phyloP scores from a whole-genome alignment of 1,140 invertebrate genomes.

The Aphis craccivora region DNA sequence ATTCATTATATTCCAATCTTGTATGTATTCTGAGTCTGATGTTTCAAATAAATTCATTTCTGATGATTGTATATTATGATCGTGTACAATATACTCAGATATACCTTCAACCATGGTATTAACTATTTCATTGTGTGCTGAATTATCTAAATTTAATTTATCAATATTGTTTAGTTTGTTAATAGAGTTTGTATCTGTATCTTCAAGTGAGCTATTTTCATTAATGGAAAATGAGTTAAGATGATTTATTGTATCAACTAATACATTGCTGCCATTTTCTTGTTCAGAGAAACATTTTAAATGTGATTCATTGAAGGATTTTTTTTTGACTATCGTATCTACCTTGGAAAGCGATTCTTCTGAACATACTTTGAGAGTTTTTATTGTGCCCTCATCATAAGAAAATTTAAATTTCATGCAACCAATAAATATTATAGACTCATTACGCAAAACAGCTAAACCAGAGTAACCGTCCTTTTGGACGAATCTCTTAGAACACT shows the following conservation, averaged over 20 bases:
- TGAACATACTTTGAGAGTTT: not conserved
- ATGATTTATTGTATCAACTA: not conserved
- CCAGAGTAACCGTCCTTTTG: conserved; percentile 46
- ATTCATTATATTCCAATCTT: not conserved
- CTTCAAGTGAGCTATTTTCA: not conserved
- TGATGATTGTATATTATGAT: not conserved
- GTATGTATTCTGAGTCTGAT: not conserved
- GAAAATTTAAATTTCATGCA: conserved; percentile 44
- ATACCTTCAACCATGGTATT: not conserved
- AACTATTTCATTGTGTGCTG: not conserved
- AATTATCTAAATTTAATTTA: not conserved
- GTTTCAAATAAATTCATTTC: not conserved
- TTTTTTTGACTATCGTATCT: not conserved
- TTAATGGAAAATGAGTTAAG: not conserved
- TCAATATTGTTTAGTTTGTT: conserved; percentile 28
- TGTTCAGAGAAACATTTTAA: not conserved
- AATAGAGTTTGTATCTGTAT: not conserved
- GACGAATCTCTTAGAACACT: conserved; percentile 11
- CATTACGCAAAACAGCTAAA: not conserved
- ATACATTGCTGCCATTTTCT: not conserved
- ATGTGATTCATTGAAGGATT: not conserved
- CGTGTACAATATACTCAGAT: not conserved
- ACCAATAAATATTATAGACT: conserved; percentile 35
- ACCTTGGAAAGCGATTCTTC: not conserved
- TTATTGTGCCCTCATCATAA: not conserved